A percentile compares a stretch with the other conserved stretches of the same genome.
These are phyloP conservation scores for Xiphorhynchus erythropygius DNA, from an alignment of 2,797 vertebrate species.

Conservation along the genomic window DNA sequence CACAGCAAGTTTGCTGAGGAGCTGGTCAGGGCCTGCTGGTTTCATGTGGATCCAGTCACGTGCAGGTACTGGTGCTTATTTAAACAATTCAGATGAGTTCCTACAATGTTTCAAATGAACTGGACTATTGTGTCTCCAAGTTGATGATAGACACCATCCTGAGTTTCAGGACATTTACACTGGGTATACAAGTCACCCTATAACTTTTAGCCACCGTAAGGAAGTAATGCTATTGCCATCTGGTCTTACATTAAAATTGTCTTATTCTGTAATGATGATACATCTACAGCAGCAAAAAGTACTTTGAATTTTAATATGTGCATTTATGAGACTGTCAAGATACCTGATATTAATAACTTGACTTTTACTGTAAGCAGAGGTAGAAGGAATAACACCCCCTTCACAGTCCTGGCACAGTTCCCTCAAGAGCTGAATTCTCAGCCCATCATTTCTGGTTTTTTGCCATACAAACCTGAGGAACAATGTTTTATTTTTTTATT, in stretches of 20 bases:
- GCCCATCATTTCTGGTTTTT: background rate
- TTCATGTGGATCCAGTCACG: background rate
- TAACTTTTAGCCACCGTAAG: background rate
- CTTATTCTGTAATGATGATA: constrained; percentile 1
- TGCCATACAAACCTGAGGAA: background rate
- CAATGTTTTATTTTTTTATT: background rate
- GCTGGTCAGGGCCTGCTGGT: background rate
- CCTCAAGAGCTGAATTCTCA: background rate
- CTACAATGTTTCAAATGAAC: rapidly evolving
- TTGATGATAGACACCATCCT: background rate
- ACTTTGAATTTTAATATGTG: constrained; percentile 21
- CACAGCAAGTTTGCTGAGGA: background rate
- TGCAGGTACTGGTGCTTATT: background rate
- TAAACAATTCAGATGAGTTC: background rate
- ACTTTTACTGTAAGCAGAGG: constrained; percentile 35
- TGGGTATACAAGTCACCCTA: background rate
- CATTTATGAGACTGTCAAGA: constrained; percentile 12
- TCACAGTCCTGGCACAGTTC: constrained; percentile 2
- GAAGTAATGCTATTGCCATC: background rate
- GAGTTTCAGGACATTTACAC: background rate
- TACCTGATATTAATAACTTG: constrained; percentile 32
- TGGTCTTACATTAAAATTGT: background rate
- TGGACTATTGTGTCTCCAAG: background rate
- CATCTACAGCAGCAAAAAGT: constrained; percentile 13
- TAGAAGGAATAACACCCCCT: constrained; percentile 37